Base-by-base conservation (phyloP, 1,140 invertebrate species). In the Hetaerina americana region DNA sequence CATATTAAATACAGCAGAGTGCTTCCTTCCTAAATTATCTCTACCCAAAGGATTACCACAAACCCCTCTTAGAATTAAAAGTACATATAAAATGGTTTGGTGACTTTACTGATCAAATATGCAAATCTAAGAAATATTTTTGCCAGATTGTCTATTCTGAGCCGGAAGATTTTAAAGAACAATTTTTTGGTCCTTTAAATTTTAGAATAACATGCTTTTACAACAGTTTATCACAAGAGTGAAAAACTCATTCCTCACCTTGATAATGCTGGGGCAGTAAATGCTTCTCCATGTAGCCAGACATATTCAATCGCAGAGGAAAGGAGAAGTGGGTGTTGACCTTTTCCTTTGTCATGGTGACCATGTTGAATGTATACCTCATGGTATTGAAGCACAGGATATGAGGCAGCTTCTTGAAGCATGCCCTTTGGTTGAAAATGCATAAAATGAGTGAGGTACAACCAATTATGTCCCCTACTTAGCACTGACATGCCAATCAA, bases 261-360 rank as follows among this genome's bases (percentile, higher is more conserved):
- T 90, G 87, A 78, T 92, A 92, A 75, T 93, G 90, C 27, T 92
- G 90, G 0, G 92, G 91, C 87, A 97, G 95, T 0, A 97, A 82
- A 77, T 94, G 93, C 79, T 94, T 93, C 78, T 97, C 95, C 73
- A 97, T 92, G 79, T 97, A 98, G 18, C 92, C 91, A 0, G 92
- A 90, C 95, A 98, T 97, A 78, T 97, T 94, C 0, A 97, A 82
- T 68, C 90, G 83, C 79, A 97, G 85, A 0, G 95, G 95, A 82
- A 97, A 98, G n/a, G 94, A 96, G 79, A 97, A 98, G 78, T 97
- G 95, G 0, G 95, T 97, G 80, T 97, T 97, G 0, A 97, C 94
- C 80, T 97, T 98, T 80, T 98, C 96, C 78, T 97, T 97, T 10
- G 94, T 84, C 94, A 97, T 97, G 0, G 95, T 97, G 0, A 96